phyloP scores from a whole-genome alignment of 2,888 invertebrate species.

The Tetrapedia diversipes region DNA sequence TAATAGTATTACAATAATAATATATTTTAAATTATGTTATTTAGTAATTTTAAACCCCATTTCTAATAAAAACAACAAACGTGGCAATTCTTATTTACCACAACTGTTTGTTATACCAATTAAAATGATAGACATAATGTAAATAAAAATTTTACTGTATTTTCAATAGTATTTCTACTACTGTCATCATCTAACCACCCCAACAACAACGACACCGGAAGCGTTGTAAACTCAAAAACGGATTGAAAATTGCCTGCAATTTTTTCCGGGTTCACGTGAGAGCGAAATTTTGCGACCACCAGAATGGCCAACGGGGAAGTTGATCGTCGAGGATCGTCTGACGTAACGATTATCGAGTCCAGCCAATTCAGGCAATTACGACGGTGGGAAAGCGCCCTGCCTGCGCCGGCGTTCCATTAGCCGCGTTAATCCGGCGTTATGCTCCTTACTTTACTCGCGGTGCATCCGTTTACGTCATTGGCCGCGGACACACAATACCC shows the following conservation, averaged over 20 bases:
- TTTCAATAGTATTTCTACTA: too few relatives aligned
- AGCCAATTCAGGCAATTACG: constrained; percentile 79
- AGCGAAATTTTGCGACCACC: constrained; percentile 30
- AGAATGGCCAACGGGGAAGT: constrained; percentile 46
- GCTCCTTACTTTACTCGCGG: constrained; percentile 64
- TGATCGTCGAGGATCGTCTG: constrained; percentile 47
- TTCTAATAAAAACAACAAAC: too few relatives aligned
- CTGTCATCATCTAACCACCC: too few relatives aligned
- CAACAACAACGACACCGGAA: too few relatives aligned
- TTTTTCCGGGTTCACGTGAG: neutral
- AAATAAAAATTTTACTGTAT: too few relatives aligned
- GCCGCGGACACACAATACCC: constrained; percentile 53
- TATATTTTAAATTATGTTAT: too few relatives aligned
- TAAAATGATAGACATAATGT: too few relatives aligned
- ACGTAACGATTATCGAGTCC: constrained; percentile 77
- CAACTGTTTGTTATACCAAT: too few relatives aligned
- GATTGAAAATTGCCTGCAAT: neutral
- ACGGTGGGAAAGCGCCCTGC: constrained; percentile 74
- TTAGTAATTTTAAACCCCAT: too few relatives aligned
- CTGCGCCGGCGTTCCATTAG: constrained; percentile 65
- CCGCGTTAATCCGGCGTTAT: constrained; percentile 66
- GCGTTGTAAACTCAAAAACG: too few relatives aligned
- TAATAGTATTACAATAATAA: too few relatives aligned
- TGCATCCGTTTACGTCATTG: constrained; percentile 68
- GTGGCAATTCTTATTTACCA: too few relatives aligned